phyloP scores from a whole-genome alignment of 2,888 invertebrate genomes.

The Eubasilissa splendida region DNA sequence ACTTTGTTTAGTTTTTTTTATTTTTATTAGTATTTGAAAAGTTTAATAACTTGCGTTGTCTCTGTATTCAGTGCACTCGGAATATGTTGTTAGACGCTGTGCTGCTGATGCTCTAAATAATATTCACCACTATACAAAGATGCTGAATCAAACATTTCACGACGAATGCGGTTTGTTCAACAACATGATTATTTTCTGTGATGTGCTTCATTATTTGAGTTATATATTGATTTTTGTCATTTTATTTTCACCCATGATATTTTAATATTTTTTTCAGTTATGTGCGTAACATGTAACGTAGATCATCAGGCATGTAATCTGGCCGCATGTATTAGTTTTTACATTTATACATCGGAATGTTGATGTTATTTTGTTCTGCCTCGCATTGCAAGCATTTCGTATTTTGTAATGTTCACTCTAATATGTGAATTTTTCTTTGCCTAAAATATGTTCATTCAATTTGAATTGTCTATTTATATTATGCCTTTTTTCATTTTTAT shows the following conservation, averaged over 20 bases:
- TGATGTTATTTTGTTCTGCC: no score
- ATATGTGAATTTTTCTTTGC: no score
- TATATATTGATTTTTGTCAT: neutral
- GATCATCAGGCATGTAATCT: no score
- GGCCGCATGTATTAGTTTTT: no score
- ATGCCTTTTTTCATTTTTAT: no score
- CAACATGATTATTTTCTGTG: neutral
- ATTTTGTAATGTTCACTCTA: no score
- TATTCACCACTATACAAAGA: constrained; percentile 78
- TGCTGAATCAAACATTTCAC: constrained; percentile 68
- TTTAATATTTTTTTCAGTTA: constrained; percentile 23
- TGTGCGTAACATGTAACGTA: neutral
- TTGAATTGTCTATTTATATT: no score
- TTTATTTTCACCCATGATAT: neutral
- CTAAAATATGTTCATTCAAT: no score
- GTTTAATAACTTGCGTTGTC: constrained; percentile 35
- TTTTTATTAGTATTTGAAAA: neutral
- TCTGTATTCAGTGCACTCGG: constrained; percentile 61
- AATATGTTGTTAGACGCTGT: constrained; percentile 74
- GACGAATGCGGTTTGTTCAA: constrained; percentile 54
- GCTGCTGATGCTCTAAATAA: constrained; percentile 76
- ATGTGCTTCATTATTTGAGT: constrained; percentile 18
- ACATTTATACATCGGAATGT: no score
- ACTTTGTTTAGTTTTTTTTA: neutral
- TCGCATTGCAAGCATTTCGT: no score